Base-by-base conservation (phyloP, 1,140 invertebrate genomes). In the Ceratina australensis region DNA sequence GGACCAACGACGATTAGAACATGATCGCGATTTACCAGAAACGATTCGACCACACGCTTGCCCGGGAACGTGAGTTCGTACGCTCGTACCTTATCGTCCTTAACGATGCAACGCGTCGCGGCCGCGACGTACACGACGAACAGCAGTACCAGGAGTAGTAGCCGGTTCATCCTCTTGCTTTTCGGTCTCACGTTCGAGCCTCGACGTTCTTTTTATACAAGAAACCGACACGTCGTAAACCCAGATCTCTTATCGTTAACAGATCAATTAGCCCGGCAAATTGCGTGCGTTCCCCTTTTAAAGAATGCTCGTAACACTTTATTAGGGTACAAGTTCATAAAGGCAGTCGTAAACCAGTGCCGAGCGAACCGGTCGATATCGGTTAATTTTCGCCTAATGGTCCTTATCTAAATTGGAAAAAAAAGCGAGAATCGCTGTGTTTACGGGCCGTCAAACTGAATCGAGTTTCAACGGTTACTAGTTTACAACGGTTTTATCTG, bases 401-500 rank as follows among this genome's bases (percentile, higher is more conserved):
- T 68, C 68, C 85, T 85, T 85, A 85, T 85, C 84, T 82, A 85
- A 85, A 85, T 85, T 85, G 76, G 50, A 82, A 84, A 84, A 74
- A 28, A 22, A 28, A 2, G 1, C 65, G 59, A 33, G 47, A n/a
- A 63, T 71, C 42, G 49, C 67, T 3, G 15, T 49, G 22, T 77
- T 67, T 71, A 77, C 49, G 74, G 71, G 66, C 22, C 50, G 20
- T 69, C 59, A 42, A 42, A 42, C 33, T 42, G 33, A 42, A 42
- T 42, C 33, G 2, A 5, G 33, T n/a, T n/a, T n/a, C n/a, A n/a
- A n/a, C n/a, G n/a, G 33, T 42, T 42, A 42, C 33, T 42, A 10
- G 33, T 42, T 42, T 42, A 42, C 33, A 42, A 42, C 33, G 33
- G 33, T 42, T 42, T 42, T 42, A 42, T 42, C 33, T 42, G 33